Base-by-base conservation (phyloP, 2,888 invertebrate species). In the Ditylenchus weischeri region DNA sequence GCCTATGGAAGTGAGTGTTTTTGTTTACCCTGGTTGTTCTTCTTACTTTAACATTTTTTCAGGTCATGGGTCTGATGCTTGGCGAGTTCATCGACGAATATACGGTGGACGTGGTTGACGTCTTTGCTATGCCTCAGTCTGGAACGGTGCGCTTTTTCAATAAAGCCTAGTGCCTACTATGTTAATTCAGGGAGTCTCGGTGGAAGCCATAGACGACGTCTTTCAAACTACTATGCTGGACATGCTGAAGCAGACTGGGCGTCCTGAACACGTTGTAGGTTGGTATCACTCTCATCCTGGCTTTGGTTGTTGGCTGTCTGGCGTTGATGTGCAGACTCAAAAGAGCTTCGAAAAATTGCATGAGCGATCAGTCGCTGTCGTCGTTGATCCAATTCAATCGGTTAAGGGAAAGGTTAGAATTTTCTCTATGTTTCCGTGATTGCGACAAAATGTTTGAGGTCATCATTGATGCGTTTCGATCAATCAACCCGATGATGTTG, bases 111-210 rank as follows among this genome's bases (percentile, higher is more conserved):
- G 98, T 98, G 4, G 96, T 96, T 81, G 98, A 98, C 86, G 98
- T 98, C 0, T 98, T 98, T 86, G 98, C 98, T 3, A 98, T 98
- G 98, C 98, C 98, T 35, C 96, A 98, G 86, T 95, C 95, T 57
- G 98, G 93, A 85, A 88, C 88, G 50, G 89, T 89, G 84, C 63
- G 72, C 65, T 58, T 15, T 50, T 11, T 47, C 43, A 15, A 48
- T 19, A 15, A 35, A 38, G 11, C 23, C 4, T 13, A 21, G 35
- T 62, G 38, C 8, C 54, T 13, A 38, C 21, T 62, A 21, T 3
- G 1, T 23, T n/a, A 38, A 19, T 69, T 63, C 74, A 87, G 86
- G 98, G 98, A 64, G 98, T 98, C 1, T 95, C 95, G 81, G 98
- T 98, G 36, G 98, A 98, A 86, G 96, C 98, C n/a, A 98, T 98